phyloP scores from a whole-genome alignment of 1,140 invertebrate species.

The Apis dorsata region DNA sequence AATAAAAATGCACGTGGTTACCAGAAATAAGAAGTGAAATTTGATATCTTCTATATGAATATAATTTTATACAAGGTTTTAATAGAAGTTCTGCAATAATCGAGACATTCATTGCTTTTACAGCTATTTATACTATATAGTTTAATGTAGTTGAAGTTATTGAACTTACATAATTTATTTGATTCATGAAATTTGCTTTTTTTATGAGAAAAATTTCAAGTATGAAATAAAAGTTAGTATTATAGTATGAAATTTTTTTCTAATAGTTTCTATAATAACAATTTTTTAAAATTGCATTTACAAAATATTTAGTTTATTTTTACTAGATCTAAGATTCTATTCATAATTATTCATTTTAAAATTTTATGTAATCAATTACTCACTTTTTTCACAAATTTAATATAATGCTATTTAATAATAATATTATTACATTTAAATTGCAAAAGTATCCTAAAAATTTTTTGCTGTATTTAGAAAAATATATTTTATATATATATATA shows the following conservation, averaged over 20 bases:
- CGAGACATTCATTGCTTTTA: constrained; percentile 16
- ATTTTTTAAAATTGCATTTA: constrained; percentile 41
- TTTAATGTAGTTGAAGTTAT: no score
- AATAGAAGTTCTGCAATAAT: not conserved
- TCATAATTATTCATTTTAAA: constrained; percentile 31
- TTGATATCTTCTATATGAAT: constrained; percentile 33
- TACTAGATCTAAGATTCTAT: constrained; percentile 21
- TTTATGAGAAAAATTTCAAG: not conserved
- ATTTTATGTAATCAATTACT: constrained; percentile 6
- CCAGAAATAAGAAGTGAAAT: constrained; percentile 42
- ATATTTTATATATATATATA: constrained; percentile 1
- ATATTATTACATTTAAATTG: constrained; percentile 34
- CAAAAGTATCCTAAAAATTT: constrained; percentile 10
- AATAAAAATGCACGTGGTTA: constrained; percentile 48
- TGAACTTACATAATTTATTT: no score
- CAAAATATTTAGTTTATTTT: constrained; percentile 9
- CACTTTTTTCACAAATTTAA: not conserved
- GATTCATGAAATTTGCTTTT: not conserved
- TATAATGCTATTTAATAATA: not conserved
- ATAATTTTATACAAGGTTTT: constrained; percentile 26
- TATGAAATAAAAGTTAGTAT: not conserved
- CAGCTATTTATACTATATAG: not conserved
- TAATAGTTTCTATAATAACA: not conserved
- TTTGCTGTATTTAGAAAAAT: constrained; percentile 5
- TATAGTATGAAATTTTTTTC: not conserved